Evolutionary conservation across 2,797 vertebrate genomes (phyloP).

Genomic region (Chiloscyllium punctatum): DNA sequence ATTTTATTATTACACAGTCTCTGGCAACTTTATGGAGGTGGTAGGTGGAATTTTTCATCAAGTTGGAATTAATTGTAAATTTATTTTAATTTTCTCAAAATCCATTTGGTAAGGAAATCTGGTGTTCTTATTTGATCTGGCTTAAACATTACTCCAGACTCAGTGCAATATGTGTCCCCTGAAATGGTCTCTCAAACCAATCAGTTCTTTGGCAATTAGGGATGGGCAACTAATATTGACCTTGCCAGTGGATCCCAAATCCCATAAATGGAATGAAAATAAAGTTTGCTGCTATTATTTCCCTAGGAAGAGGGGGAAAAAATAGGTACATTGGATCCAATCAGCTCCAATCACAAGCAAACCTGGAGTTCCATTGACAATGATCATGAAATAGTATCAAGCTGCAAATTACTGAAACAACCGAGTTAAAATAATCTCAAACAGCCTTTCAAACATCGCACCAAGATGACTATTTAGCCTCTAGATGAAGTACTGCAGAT

Average conservation of each 20-base stretch:
- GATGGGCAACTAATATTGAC: too few species aligned
- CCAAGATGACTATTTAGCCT: not conserved
- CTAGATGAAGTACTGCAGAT: not conserved
- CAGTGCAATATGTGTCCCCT: too few species aligned
- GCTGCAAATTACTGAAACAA: not conserved
- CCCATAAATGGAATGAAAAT: too few species aligned
- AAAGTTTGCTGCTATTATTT: not conserved
- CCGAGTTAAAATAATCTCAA: not conserved
- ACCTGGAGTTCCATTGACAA: not conserved
- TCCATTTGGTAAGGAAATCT: not conserved
- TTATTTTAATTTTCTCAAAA: too few species aligned
- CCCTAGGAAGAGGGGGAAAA: not conserved
- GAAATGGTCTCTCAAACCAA: too few species aligned
- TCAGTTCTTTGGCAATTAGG: too few species aligned
- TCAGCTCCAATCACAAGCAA: not conserved
- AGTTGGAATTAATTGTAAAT: not conserved
- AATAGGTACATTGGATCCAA: not conserved
- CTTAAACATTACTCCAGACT: too few species aligned
- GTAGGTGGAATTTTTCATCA: not conserved
- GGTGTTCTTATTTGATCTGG: too few species aligned
- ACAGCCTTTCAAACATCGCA: not conserved
- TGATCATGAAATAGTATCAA: not conserved
- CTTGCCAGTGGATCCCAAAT: too few species aligned
- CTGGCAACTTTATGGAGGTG: not conserved
- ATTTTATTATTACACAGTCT: not conserved